Evolutionary conservation across 1,140 invertebrate genomes (phyloP).

Genomic region (Augochlora pura): DNA sequence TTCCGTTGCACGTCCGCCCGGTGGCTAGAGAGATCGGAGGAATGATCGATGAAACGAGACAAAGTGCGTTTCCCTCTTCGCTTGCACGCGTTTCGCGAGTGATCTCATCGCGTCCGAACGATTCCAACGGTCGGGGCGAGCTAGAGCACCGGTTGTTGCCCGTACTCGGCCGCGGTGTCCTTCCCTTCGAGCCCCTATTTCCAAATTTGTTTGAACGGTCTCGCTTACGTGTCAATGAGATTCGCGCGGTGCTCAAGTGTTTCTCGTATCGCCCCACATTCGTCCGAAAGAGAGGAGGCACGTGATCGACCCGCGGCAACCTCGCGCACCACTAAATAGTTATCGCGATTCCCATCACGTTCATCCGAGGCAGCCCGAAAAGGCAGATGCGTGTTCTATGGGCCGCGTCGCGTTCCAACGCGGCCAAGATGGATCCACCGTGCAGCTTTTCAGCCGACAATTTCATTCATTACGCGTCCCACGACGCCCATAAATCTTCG

Average conservation of each 20-base stretch:
- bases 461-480: not conserved
- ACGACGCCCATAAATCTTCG: not conserved
- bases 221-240: constrained; percentile 51
- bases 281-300: not conserved
- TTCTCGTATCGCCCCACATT: constrained; percentile 28
- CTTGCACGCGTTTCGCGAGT: too few relatives aligned
- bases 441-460: constrained; percentile 1
- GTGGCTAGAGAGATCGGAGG: too few relatives aligned
- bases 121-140: not conserved
- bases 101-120: too few relatives aligned
- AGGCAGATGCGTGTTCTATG: constrained; percentile 10
- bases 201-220: constrained; percentile 36
- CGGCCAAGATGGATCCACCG: not conserved
- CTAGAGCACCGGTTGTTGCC: too few relatives aligned
- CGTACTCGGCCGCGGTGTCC: constrained; percentile 3
- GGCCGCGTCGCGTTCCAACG: not conserved
- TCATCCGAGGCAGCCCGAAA: not conserved
- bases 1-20: too few relatives aligned
- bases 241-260: constrained; percentile 43
- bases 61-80: too few relatives aligned
- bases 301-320: constrained; percentile 4
- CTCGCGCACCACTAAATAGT: constrained; percentile 10
- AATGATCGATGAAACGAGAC: too few relatives aligned
- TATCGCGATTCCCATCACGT: constrained; percentile 9
- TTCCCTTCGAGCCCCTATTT: constrained; percentile 1